Percentiles rank a stretch among this genome's conserved stretches.
Evolutionary conservation across 2,888 invertebrate species (phyloP).

Genomic region (Atrina japonica): DNA sequence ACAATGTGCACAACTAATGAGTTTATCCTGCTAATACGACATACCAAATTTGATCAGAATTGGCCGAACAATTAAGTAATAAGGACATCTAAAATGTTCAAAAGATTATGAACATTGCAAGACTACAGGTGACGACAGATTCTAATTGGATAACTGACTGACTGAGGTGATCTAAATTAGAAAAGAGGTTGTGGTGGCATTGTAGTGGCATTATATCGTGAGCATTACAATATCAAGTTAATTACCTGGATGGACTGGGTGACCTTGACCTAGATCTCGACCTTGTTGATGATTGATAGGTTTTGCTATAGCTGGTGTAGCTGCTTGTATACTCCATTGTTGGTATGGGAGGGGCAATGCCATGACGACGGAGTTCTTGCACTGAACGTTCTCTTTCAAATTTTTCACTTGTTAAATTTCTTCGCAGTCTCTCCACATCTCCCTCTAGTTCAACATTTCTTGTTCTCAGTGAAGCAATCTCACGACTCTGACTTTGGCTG

Average conservation of each 20-base stretch:
- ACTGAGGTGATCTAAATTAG: too few relatives aligned
- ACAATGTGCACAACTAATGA: too few relatives aligned
- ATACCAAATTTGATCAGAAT: too few relatives aligned
- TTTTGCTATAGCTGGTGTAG: constrained; percentile 35
- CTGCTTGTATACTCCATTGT: constrained; percentile 63
- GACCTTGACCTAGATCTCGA: constrained; percentile 51
- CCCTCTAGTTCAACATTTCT: constrained; percentile 79
- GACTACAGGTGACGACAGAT: too few relatives aligned
- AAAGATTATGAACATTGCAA: too few relatives aligned
- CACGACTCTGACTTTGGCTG: constrained; percentile 79
- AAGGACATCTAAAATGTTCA: too few relatives aligned
- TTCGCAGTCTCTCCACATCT: constrained; percentile 77
- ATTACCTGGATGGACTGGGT: constrained; percentile 40
- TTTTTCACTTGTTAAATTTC: constrained; percentile 80
- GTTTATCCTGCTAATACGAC: too few relatives aligned
- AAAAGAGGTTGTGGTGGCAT: too few relatives aligned
- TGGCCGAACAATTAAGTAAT: too few relatives aligned
- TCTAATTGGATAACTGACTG: too few relatives aligned
- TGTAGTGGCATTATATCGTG: too few relatives aligned
- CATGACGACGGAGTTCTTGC: constrained; percentile 78
- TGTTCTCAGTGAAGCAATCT: constrained; percentile 76
- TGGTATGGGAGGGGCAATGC: constrained; percentile 73
- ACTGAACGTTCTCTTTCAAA: constrained; percentile 80
- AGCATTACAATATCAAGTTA: too few relatives aligned
- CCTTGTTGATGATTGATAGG: constrained; percentile 30